Evolutionary conservation across 2,888 invertebrate genomes (phyloP).

Genomic region (Amiota mariae): DNA sequence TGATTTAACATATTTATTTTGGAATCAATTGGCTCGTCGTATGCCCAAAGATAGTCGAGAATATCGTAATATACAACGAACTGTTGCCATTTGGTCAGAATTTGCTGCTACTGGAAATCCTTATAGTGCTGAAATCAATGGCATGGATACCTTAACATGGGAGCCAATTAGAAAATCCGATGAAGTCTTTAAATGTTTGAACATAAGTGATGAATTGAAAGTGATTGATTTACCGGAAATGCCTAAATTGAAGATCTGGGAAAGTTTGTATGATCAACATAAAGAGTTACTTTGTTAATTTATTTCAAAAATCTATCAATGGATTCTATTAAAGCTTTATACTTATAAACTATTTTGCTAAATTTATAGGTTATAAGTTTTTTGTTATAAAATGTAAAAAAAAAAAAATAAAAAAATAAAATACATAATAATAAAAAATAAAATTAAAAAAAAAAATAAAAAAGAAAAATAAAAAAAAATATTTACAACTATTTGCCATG

Average conservation of each 20-base stretch:
- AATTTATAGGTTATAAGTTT: neutral
- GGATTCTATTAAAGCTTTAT: conserved; percentile 11
- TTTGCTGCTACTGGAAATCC: conserved; percentile 71
- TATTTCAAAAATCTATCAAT: neutral
- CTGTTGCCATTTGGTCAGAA: conserved; percentile 67
- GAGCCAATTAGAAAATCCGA: conserved; percentile 61
- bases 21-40: conserved; percentile 56
- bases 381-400: too few species aligned
- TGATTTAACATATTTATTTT: conserved; percentile 69
- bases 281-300: conserved; percentile 55
- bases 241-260: conserved; percentile 66
- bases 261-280: conserved; percentile 61
- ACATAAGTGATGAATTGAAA: conserved; percentile 67
- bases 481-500: neutral
- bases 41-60: conserved; percentile 64
- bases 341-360: neutral
- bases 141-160: conserved; percentile 64
- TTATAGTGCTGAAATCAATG: conserved; percentile 58
- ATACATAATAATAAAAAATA: neutral
- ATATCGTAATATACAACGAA: conserved; percentile 68
- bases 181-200: conserved; percentile 66
- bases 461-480: neutral
- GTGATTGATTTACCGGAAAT: conserved; percentile 68
- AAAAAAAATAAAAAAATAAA: neutral
- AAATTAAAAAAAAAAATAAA: neutral